Percentiles rank a stretch among this genome's conserved stretches.
Evolutionary conservation across 2,797 vertebrate genomes (phyloP).

Genomic region (Chlorospingus flavigularis): DNA sequence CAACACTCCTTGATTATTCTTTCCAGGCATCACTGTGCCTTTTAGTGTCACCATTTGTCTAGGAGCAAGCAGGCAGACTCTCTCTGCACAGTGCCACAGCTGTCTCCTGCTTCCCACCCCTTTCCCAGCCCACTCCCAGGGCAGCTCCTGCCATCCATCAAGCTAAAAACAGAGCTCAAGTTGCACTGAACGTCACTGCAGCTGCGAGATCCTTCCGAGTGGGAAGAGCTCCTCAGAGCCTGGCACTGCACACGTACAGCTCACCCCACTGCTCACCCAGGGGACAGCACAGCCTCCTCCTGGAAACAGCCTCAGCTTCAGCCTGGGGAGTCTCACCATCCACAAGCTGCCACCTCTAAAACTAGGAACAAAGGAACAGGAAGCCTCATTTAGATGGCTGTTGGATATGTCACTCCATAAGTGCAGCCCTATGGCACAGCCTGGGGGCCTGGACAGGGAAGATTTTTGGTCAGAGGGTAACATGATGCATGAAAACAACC

Average conservation of each 20-base stretch:
- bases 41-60: neutral
- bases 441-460: neutral
- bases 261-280: neutral
- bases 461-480: neutral
- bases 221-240: neutral
- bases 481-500: neutral
- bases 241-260: accelerated
- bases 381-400: neutral
- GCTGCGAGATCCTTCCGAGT: neutral
- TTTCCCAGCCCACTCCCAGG: neutral
- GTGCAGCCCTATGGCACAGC: neutral
- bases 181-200: neutral
- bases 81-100: neutral
- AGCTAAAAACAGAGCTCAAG: neutral
- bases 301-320: neutral
- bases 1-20: neutral
- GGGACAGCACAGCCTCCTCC: neutral
- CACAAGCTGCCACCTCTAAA: neutral
- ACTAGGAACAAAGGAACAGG: neutral
- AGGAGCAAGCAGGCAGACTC: neutral
- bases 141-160: neutral
- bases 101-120: neutral
- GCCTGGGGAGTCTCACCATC: neutral
- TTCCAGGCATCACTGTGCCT: neutral
- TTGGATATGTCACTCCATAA: accelerated